phyloP scores from a whole-genome alignment of 2,888 invertebrate genomes.

The Ophraella communa region DNA sequence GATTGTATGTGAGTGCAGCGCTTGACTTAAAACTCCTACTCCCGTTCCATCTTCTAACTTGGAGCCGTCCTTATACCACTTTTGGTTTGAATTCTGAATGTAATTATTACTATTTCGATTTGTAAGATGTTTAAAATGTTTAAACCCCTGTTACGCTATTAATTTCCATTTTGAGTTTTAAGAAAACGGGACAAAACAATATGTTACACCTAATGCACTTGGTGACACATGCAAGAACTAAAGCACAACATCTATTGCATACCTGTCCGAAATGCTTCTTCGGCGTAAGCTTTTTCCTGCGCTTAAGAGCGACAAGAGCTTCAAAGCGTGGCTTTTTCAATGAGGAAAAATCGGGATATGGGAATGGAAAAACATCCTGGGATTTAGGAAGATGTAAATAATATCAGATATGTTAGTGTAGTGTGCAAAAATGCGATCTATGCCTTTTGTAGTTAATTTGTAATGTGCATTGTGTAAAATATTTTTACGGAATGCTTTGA shows the following conservation, averaged over 20 bases:
- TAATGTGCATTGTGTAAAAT: constrained; percentile 56
- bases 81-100: too few species aligned
- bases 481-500: constrained; percentile 14
- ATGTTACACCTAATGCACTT: constrained; percentile 10
- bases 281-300: constrained; percentile 47
- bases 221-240: constrained; percentile 37
- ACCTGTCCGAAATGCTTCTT: constrained; percentile 46
- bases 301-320: constrained; percentile 45
- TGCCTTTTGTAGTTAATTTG: constrained; percentile 45
- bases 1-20: too few species aligned
- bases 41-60: too few species aligned
- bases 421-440: constrained; percentile 43
- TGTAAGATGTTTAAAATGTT: too few species aligned
- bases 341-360: constrained; percentile 33
- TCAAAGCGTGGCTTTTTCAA: constrained; percentile 42
- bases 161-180: too few species aligned
- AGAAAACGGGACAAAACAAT: not conserved
- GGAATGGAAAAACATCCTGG: constrained; percentile 28
- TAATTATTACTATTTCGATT: too few species aligned
- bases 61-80: too few species aligned
- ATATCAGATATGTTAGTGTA: constrained; percentile 44
- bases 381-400: constrained; percentile 15
- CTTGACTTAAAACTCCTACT: too few species aligned
- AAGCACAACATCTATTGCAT: constrained; percentile 41
- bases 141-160: too few species aligned